phyloP scores from a whole-genome alignment of 2,113 vertebrate genomes.

The Prolemur simus region DNA sequence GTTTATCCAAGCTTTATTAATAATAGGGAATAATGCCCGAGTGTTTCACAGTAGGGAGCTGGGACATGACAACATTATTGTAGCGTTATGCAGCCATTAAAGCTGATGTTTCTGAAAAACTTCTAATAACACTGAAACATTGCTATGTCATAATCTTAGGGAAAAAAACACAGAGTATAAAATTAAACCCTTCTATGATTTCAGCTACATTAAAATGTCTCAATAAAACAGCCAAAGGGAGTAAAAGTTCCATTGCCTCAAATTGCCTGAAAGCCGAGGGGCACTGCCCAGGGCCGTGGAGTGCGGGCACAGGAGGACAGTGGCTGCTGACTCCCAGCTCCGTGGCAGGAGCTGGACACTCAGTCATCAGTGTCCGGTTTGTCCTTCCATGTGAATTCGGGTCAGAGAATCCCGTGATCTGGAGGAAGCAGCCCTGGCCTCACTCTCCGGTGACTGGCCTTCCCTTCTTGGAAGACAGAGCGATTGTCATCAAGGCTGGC shows the following conservation, averaged over 20 bases:
- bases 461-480: not conserved
- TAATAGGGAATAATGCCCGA: not conserved
- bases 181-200: not conserved
- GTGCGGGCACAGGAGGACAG: rapidly evolving
- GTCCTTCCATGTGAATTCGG: rapidly evolving
- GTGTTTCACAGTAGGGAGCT: not conserved
- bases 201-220: not conserved
- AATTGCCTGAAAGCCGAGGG: not conserved
- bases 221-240: not conserved
- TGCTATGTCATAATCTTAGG: not conserved
- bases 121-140: not conserved
- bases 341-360: not conserved
- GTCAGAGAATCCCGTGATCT: not conserved
- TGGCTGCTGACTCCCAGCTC: not conserved
- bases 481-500: not conserved
- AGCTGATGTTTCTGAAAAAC: not conserved
- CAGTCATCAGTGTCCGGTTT: too few species aligned
- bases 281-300: not conserved
- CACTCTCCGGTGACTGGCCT: not conserved
- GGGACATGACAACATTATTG: not conserved
- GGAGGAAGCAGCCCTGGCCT: not conserved
- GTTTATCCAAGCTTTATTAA: not conserved
- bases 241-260: not conserved
- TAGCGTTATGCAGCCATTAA: not conserved
- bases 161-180: not conserved